Evolutionary conservation across 2,797 vertebrate genomes (phyloP).

Genomic region (Enteromius unitaeniatus): DNA sequence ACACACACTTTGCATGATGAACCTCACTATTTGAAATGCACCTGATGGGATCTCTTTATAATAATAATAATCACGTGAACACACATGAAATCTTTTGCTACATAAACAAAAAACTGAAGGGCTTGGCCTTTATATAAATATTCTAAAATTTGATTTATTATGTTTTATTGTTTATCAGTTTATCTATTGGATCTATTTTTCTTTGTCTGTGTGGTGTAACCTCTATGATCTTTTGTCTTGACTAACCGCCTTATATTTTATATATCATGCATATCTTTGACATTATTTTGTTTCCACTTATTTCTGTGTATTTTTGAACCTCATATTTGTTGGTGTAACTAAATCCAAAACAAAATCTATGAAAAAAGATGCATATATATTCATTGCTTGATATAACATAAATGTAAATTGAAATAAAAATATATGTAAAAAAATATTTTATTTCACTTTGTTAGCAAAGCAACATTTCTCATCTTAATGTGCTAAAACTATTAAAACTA

Average conservation of each 20-base stretch:
- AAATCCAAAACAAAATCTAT: background rate
- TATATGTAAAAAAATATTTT: too few relatives aligned
- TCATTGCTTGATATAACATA: background rate
- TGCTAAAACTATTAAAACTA: too few relatives aligned
- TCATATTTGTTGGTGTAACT: background rate
- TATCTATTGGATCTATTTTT: background rate
- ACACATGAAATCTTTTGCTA: background rate
- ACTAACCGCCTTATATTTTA: background rate
- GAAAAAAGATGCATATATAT: background rate
- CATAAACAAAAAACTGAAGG: background rate
- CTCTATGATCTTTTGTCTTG: too few relatives aligned
- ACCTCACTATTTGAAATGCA: background rate
- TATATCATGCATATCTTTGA: background rate
- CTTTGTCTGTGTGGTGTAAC: background rate
- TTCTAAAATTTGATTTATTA: background rate
- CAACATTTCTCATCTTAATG: background rate
- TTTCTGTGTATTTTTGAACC: background rate
- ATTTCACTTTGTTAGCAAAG: too few relatives aligned
- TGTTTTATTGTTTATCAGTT: background rate
- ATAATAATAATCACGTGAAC: conserved; percentile 5
- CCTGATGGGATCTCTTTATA: background rate
- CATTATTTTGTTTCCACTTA: background rate
- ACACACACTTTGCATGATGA: background rate
- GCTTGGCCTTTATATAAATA: background rate
- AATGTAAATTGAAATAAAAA: too few relatives aligned